Conservation (phyloP, 1,140 invertebrate species). For the Hyles vespertilio region DNA sequence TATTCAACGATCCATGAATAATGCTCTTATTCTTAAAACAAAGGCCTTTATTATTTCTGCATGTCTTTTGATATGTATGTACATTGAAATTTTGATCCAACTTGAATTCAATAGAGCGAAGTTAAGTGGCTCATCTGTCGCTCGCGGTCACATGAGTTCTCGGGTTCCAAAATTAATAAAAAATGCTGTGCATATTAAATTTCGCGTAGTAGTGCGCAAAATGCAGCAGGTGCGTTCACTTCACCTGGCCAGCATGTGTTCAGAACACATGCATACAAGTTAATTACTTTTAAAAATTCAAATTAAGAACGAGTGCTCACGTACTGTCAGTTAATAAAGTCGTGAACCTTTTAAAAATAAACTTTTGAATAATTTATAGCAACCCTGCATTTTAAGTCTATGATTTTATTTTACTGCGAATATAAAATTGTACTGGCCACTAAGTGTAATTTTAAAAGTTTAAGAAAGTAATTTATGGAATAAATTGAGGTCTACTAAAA, state of each 20-base stretch:
- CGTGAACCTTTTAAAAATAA: no score
- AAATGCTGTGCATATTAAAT: constrained; percentile 58
- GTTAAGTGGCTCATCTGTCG: constrained; percentile 61
- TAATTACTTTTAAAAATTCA: constrained; percentile 32
- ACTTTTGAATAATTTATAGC: no score
- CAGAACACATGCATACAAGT: constrained; percentile 35
- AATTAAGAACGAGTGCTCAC: no score
- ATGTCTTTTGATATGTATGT: no score
- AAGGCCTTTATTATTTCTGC: no score
- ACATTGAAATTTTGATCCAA: constrained; percentile 14
- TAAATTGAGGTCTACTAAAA: constrained; percentile 1
- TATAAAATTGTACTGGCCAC: no score
- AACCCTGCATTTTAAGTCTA: no score
- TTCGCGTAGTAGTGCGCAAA: constrained; percentile 45
- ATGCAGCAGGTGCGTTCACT: constrained; percentile 50
- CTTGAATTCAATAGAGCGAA: constrained; percentile 47
- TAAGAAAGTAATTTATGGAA: constrained; percentile 3
- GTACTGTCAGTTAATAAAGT: no score
- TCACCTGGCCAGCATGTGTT: constrained; percentile 65
- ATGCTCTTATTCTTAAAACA: no score
- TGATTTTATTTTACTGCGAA: no score
- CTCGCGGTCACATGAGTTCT: constrained; percentile 40
- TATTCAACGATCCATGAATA: no score
- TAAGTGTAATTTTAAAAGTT: no score
- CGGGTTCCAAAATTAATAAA: constrained; percentile 51